Base-by-base conservation (phyloP, 1,140 invertebrate species). In the Triops cancriformis region DNA sequence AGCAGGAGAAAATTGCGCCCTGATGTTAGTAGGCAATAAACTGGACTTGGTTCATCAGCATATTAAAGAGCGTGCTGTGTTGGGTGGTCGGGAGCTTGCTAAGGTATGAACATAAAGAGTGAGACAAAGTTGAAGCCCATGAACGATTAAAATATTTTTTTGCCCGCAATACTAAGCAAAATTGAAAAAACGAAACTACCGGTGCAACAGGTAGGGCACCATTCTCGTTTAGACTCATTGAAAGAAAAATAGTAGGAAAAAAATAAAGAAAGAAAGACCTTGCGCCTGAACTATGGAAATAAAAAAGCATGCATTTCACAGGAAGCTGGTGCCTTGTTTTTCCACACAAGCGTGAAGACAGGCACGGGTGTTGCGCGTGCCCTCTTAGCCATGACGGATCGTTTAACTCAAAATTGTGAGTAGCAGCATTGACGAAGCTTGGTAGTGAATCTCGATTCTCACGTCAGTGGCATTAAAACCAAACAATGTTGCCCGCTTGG, bases 301-400 rank as follows among this genome's bases (percentile, higher is more conserved):
- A 4, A 37, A 37, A 37, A 37, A 37, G 7, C 7, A 4, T 37
- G 7, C 2, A 37, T 64, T 64, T 14, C 23, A 7, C 75, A 76
- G 75, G 64, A 27, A 7, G 41, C 26, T 43, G 75, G 75, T 51
- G 43, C 64, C 42, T 18, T 51, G 0, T 76, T 76, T 45, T 76
- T 76, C 43, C 28, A 76, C 14, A 76, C 75, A 7, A 76, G 75
- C 75, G 75, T 41, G 28, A 76, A 76, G 26, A 76, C 41, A 18
- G 75, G 75, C 42, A 51, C 26, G 26, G 64, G 43, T 27, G 28
- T 76, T 26, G 42, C 28, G 27, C 75, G 31, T 26, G n/a, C 75
- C 14, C 28, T 76, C 11, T 43, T 76, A 14, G n/a, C 75, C 42
- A 43, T 76, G 43, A 41, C 28, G 42, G 75, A 64, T 64, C 51